These are phyloP conservation scores for Odontocolon sp. DNA, from an alignment of 2,888 invertebrate genomes.

Conservation along the genomic window DNA sequence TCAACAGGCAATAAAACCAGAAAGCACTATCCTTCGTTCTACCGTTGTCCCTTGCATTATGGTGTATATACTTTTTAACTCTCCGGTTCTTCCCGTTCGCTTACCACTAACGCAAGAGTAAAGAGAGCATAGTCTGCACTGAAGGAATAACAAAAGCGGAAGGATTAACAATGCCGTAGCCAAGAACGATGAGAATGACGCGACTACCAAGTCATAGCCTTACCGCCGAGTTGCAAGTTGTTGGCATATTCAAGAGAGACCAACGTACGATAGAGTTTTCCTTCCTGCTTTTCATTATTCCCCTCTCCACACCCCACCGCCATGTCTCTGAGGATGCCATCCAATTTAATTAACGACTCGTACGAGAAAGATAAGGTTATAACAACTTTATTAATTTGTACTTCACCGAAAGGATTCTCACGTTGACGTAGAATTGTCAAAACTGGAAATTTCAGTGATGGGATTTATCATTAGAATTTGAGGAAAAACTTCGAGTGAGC, in stretches of 20 bases:
- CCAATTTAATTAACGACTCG: conserved; percentile 47
- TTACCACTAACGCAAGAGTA: background rate
- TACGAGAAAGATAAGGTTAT: conserved; percentile 26
- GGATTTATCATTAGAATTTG: too few species aligned
- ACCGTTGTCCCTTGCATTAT: conserved; percentile 11
- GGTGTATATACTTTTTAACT: conserved; percentile 5
- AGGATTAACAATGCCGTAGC: conserved; percentile 57
- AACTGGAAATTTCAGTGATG: too few species aligned
- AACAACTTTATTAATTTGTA: conserved; percentile 56
- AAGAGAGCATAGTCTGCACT: conserved; percentile 8
- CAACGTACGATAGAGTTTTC: conserved; percentile 33
- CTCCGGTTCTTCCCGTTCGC: background rate
- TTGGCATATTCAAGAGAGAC: conserved; percentile 29
- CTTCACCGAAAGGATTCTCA: background rate
- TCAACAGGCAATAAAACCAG: conserved; percentile 16
- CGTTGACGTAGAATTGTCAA: too few species aligned
- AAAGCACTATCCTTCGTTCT: background rate
- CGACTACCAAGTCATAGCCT: background rate
- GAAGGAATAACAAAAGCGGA: conserved; percentile 55
- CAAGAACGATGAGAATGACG: conserved; percentile 21
- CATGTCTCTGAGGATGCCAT: background rate
- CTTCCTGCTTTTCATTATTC: conserved; percentile 1
- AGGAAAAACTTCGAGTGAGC: too few species aligned
- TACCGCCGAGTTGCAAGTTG: conserved; percentile 24
- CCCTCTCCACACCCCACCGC: background rate